Evolutionary conservation across 92 coral and sea anemone genomes (phyloP), one percentile per base, ranked within the genome.

Genomic region (Metridium senile): DNA sequence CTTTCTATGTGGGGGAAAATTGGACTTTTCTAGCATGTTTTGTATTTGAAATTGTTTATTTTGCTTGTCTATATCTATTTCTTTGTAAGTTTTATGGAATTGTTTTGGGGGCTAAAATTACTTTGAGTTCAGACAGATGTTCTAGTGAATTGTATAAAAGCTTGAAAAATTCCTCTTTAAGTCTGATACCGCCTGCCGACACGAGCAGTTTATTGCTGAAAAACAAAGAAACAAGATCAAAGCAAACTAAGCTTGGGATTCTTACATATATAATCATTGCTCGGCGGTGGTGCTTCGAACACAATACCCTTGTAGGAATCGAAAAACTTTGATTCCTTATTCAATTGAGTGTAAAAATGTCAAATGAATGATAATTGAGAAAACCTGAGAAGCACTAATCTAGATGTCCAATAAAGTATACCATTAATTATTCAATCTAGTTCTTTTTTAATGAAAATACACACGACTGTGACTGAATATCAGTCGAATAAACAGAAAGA

Each of bases 391-490:
- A 10, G 45, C 52, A n/a, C 67, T 32, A 9, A n/a, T 63, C 74
- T 74, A 82, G 88, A 68, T 65, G 79, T 71, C 78, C 70, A 80
- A 77, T 79, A 62, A 82, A 39, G 75, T 74, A 59, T 66, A 59
- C 77, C 75, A 90, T 84, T 76, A 84, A 75, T 86, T 74, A 92
- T 89, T 85, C 81, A 89, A 52, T 82, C 81, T 82, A 47, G 88
- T 76, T 66, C 81, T 88, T 88, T 81, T 88, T 84, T 81, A 86
- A 82, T 68, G 74, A 75, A 82, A 87, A 83, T 54, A 75, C 63
- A 78, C 81, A 69, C 87, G 70, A 70, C 80, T 80, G 74, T 59
- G 23, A 45, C 21, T 27, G 32, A 25, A 74, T 81, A 52, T 81
- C 75, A 59, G 74, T 71, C 82, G 57, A 46, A 75, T 69, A 75